Conservation (phyloP, 2,888 invertebrate species). For the Xanthia icteritia region DNA sequence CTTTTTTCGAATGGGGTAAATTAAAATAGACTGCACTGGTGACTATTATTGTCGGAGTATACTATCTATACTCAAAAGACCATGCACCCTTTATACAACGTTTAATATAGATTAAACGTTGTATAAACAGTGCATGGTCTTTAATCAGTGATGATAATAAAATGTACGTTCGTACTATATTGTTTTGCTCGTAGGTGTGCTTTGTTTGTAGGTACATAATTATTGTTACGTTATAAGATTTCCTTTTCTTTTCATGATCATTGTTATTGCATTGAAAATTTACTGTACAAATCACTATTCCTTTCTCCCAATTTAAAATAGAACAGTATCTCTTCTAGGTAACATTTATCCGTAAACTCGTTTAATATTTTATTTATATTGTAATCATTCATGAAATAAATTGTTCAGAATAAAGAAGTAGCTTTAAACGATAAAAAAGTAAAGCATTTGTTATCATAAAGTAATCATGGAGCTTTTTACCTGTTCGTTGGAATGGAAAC, state of each 20-base stretch:
- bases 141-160: background rate
- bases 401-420: conserved; percentile 44
- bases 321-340: conserved; percentile 15
- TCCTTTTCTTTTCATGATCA: background rate
- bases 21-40: background rate
- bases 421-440: conserved; percentile 46
- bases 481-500: conserved; percentile 10
- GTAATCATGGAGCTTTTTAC: conserved; percentile 26
- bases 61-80: too few relatives aligned
- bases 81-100: too few relatives aligned
- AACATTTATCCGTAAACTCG: background rate
- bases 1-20: background rate
- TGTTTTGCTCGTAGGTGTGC: background rate
- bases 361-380: conserved; percentile 45
- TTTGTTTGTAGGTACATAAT: background rate
- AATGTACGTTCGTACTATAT: background rate
- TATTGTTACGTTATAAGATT: background rate
- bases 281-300: background rate
- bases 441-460: conserved; percentile 35
- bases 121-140: background rate
- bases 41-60: too few relatives aligned
- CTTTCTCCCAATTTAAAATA: background rate
- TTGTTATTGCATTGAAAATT: background rate
- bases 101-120: background rate
- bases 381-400: conserved; percentile 46